Conservation (phyloP, 2,113 vertebrate species). For the Embiotoca jacksoni region DNA sequence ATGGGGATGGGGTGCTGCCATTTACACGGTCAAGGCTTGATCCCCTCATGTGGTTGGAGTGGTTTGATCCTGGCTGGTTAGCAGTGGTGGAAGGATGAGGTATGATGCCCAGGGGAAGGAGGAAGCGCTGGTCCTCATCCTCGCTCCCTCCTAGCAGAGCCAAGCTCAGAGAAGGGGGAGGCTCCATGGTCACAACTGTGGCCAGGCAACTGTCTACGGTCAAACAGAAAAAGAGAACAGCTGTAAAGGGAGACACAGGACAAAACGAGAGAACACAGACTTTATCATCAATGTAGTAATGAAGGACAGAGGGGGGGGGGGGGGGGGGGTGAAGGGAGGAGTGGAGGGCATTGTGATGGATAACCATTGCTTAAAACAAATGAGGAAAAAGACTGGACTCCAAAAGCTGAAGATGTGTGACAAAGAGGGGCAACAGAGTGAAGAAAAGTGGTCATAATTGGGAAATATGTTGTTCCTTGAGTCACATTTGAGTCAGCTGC, state of each 20-base stretch:
- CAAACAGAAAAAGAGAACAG: slow-evolving; percentile 34
- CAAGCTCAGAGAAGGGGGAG: slow-evolving; percentile 85
- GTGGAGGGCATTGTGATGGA: slow-evolving; percentile 31
- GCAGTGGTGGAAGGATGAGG: slow-evolving; percentile 78
- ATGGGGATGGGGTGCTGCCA: slow-evolving; percentile 81
- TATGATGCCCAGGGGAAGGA: slow-evolving; percentile 81
- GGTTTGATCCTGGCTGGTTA: slow-evolving; percentile 83
- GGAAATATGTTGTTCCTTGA: slow-evolving; percentile 65
- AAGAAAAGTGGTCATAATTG: slow-evolving; percentile 56
- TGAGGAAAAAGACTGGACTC: slow-evolving; percentile 25
- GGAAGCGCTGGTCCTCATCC: slow-evolving; percentile 84
- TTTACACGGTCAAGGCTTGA: slow-evolving; percentile 84
- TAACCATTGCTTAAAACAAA: slow-evolving; percentile 28
- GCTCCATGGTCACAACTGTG: slow-evolving; percentile 82
- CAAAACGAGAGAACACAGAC: slow-evolving; percentile 1
- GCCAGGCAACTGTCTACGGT: slow-evolving; percentile 61
- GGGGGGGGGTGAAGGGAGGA: neutral
- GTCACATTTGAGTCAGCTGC: slow-evolving; percentile 71
- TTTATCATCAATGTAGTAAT: slow-evolving; percentile 3
- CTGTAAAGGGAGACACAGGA: slow-evolving; percentile 16
- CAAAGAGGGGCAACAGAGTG: slow-evolving; percentile 53
- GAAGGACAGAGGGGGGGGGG: slow-evolving; percentile 5
- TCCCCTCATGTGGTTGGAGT: slow-evolving; percentile 86
- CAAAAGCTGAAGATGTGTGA: slow-evolving; percentile 33
- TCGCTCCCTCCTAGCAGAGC: slow-evolving; percentile 84